Conservation (phyloP, 2,888 invertebrate genomes). For the Ptycholaimellus sp. region DNA sequence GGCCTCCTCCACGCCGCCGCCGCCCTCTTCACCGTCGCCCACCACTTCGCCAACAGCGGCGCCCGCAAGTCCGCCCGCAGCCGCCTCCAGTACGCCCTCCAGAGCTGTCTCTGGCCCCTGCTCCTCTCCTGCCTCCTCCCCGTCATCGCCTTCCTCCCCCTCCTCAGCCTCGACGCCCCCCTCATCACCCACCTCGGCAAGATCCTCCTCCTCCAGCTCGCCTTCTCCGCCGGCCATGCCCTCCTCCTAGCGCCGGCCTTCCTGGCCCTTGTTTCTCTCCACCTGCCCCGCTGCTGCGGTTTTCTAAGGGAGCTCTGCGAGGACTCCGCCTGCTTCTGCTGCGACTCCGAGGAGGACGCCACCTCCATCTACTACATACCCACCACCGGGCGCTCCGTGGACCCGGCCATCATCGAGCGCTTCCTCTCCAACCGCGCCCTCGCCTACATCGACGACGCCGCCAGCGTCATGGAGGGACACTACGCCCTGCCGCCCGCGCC, state of each 20-base stretch:
- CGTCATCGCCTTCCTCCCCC: conserved; percentile 12
- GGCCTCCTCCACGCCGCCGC: conserved; percentile 16
- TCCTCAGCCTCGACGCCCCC: conserved; percentile 14
- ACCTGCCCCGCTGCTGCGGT: conserved; percentile 10
- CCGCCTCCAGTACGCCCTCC: conserved; percentile 21
- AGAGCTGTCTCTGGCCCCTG: conserved; percentile 12
- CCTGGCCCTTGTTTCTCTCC: conserved; percentile 15
- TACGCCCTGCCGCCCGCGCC: too few species aligned
- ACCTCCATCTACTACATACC: conserved; percentile 16
- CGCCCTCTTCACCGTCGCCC: conserved; percentile 17
- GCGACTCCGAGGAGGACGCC: conserved; percentile 15
- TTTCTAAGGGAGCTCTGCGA: conserved; percentile 1
- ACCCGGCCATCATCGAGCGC: too few species aligned
- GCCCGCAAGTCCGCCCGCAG: conserved; percentile 10
- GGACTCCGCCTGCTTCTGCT: conserved; percentile 10
- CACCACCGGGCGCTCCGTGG: conserved; percentile 12
- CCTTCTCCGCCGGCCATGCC: conserved; percentile 10
- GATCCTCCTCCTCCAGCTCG: conserved; percentile 10
- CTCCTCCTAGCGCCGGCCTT: conserved; percentile 16
- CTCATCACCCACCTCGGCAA: conserved; percentile 16
- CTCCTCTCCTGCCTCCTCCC: conserved; percentile 12
- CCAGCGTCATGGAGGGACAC: too few species aligned
- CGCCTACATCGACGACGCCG: too few species aligned
- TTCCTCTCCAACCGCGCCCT: too few species aligned
- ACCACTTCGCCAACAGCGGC: conserved; percentile 18